Percentiles rank a stretch among this genome's conserved stretches.
Evolutionary conservation across 2,797 vertebrate species (phyloP).

Genomic region (Phalanger gymnotis): DNA sequence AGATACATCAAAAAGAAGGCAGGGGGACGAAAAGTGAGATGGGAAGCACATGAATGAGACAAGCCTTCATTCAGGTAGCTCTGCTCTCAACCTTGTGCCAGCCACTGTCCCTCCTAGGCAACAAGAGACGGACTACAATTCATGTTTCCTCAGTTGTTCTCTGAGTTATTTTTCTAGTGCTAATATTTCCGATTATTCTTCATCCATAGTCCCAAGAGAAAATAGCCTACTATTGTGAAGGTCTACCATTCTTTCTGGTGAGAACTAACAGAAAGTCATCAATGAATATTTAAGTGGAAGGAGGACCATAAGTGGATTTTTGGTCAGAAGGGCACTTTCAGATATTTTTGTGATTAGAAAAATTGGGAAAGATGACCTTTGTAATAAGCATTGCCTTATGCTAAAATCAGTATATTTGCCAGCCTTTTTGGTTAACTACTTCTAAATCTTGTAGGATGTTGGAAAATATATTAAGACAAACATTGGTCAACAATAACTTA

Average conservation of each 20-base stretch:
- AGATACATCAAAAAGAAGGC: slow-evolving; percentile 66
- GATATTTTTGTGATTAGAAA: not conserved
- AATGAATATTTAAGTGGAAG: not conserved
- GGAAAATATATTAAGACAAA: slow-evolving; percentile 30
- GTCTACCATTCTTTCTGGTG: not conserved
- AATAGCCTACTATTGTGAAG: not conserved
- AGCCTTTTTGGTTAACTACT: slow-evolving; percentile 55
- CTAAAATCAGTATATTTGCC: slow-evolving; percentile 31
- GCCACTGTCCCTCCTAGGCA: not conserved
- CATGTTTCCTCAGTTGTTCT: not conserved
- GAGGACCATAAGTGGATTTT: not conserved
- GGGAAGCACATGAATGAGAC: slow-evolving; percentile 38
- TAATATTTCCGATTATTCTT: slow-evolving; percentile 52
- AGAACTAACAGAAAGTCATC: not conserved
- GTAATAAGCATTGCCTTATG: slow-evolving; percentile 9
- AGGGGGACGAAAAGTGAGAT: slow-evolving; percentile 57
- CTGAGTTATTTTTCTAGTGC: slow-evolving; percentile 37
- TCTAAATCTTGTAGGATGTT: slow-evolving; percentile 61
- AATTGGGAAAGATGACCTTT: not conserved
- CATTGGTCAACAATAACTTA: slow-evolving; percentile 18
- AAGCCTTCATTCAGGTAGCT: not conserved
- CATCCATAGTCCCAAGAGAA: slow-evolving; percentile 50
- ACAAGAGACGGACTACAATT: not conserved
- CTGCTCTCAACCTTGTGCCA: not conserved
- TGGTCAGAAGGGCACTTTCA: not conserved